phyloP scores from a whole-genome alignment of 2,888 invertebrate species.

The Tiphia femorata region DNA sequence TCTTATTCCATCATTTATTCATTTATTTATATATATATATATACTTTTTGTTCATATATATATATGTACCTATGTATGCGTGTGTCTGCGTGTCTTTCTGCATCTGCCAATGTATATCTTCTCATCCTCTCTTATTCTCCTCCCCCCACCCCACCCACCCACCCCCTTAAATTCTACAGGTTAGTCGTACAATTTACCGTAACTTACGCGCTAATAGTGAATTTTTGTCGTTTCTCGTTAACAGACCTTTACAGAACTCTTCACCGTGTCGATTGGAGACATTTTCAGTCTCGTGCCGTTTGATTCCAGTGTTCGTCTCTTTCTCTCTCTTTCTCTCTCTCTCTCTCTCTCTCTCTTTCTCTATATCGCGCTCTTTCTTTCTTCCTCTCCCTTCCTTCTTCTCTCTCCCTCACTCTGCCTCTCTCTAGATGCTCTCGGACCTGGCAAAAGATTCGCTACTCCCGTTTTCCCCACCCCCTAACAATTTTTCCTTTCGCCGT shows the following conservation, averaged over 20 bases:
- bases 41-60: slow-evolving; percentile 21
- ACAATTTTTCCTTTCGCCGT: not conserved
- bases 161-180: slow-evolving; percentile 41
- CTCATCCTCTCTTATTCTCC: not conserved
- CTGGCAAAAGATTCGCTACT: no score
- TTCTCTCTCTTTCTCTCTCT: not conserved
- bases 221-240: slow-evolving; percentile 43
- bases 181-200: slow-evolving; percentile 47
- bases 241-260: slow-evolving; percentile 17
- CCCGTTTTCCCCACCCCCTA: no score
- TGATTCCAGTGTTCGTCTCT: not conserved
- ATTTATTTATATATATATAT: slow-evolving; percentile 41
- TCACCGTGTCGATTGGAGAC: no score
- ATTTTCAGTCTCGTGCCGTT: not conserved
- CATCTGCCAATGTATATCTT: slow-evolving; percentile 32
- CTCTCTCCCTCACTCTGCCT: no score
- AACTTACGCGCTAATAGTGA: slow-evolving; percentile 60
- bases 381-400: slow-evolving; percentile 9
- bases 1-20: slow-evolving; percentile 9
- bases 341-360: not conserved
- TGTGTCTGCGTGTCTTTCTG: slow-evolving; percentile 32
- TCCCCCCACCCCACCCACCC: slow-evolving; percentile 12
- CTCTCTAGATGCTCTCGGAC: no score
- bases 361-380: slow-evolving; percentile 12
- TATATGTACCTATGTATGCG: slow-evolving; percentile 28